These are phyloP conservation scores for Agonum fuliginosum DNA, from an alignment of 2,888 invertebrate genomes.

Conservation along the genomic window DNA sequence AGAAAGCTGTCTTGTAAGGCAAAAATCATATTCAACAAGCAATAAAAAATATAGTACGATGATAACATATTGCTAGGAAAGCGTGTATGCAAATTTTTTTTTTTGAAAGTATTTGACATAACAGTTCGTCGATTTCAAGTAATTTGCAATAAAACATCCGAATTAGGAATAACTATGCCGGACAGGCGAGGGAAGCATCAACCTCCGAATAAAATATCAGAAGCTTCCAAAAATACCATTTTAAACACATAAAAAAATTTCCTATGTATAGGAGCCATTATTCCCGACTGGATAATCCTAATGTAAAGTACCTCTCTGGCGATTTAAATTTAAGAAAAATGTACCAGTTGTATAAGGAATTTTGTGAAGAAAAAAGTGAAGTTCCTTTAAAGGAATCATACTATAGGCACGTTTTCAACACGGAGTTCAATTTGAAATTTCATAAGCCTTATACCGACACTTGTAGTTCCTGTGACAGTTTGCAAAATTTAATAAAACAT, in stretches of 20 bases:
- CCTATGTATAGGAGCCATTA: neutral
- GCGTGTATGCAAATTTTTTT: conserved; percentile 45
- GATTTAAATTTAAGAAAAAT: neutral
- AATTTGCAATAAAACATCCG: conserved; percentile 44
- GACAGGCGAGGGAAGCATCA: conserved; percentile 32
- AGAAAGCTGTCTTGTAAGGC: conserved; percentile 12
- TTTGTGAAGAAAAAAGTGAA: conserved; percentile 10
- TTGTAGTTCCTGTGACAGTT: conserved; percentile 48
- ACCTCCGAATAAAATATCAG: conserved; percentile 51
- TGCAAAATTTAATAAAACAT: conserved; percentile 51
- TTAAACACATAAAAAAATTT: conserved; percentile 53
- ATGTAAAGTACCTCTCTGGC: neutral
- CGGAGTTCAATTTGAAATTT: conserved; percentile 60
- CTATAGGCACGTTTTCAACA: conserved; percentile 57
- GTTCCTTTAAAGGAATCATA: conserved; percentile 54
- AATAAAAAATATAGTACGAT: conserved; percentile 34
- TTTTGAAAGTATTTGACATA: conserved; percentile 50
- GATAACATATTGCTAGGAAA: conserved; percentile 36
- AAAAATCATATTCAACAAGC: neutral
- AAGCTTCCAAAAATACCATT: conserved; percentile 39
- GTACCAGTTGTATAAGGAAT: conserved; percentile 7
- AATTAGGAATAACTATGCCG: conserved; percentile 31
- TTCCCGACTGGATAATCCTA: neutral
- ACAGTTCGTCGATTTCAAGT: conserved; percentile 48
- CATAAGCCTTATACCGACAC: conserved; percentile 59